Base-by-base conservation (phyloP, 2,113 vertebrate species). In the Marmota flaviventris region DNA sequence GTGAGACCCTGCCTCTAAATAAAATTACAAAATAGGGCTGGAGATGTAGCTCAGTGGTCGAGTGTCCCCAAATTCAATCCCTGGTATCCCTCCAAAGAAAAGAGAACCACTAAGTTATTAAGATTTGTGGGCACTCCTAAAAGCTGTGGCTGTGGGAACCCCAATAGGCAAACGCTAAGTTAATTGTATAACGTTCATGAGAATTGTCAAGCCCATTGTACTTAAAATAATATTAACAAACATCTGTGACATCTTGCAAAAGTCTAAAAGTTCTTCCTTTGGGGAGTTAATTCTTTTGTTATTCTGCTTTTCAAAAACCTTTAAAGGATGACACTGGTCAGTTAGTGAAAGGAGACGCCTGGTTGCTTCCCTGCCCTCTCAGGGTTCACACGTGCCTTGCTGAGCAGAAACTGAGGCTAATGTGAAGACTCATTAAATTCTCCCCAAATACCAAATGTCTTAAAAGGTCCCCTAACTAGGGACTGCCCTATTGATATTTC, bases 401-500 rank as follows among this genome's bases (percentile, higher is more conserved):
- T 39, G 7, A 78, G 45, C 34, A 67, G 83, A 84, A 89, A 69
- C 39, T 63, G 5, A 53, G 76, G 61, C 73, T 73, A 16, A 9
- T 67, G 58, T 13, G 39, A 95, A 67, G 56, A 75, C 61, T 58
- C 77, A 73, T 18, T 91, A 45, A 76, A 67, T 67, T 72, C 37
- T 86, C 70, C 67, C 42, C 81, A 72, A 91, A 85, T 12, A 76
- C 76, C 5, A 3, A 45, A 39, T n/a, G 78, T 61, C 83, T 72
- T 88, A 76, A 91, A 97, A 73, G 65, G 24, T 45, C 56, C n/a
- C 29, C 82, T 84, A 77, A 85, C n/a, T 56, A 48, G 39, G 56
- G 73, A 89, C 34, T 56, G 48, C 13, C 56, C 53, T 85, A 67
- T 45, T 93, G 75, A 39, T 42, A 78, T 91, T 95, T 95, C 88